Conservation (phyloP, 2,888 invertebrate genomes). For the Agrenia bidenticulata region DNA sequence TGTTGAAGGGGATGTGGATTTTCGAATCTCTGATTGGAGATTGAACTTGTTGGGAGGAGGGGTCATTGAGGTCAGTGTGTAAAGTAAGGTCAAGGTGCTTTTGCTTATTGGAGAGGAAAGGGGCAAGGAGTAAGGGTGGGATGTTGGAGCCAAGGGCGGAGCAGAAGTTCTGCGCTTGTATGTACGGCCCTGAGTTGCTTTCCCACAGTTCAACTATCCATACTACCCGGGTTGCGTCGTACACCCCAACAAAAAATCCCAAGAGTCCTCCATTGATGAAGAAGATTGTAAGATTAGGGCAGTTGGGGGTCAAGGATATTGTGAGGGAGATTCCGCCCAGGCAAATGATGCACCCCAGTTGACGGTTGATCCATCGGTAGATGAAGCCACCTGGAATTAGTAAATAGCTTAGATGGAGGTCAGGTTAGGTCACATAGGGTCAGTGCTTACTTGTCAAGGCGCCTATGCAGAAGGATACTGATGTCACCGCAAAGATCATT, state of each 20-base stretch:
- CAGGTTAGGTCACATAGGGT: too few relatives aligned
- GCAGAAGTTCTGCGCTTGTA: constrained; percentile 31
- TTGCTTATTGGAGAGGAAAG: neutral
- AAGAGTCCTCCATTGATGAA: constrained; percentile 28
- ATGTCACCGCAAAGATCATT: neutral
- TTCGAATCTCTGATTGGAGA: constrained; percentile 5
- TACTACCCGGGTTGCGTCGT: constrained; percentile 38
- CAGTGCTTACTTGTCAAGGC: neutral
- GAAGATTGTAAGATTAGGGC: constrained; percentile 28
- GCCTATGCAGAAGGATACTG: neutral
- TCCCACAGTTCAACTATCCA: constrained; percentile 8
- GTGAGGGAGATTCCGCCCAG: constrained; percentile 23
- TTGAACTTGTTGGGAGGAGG: too few relatives aligned
- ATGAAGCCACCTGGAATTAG: constrained; percentile 11
- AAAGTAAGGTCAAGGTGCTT: too few relatives aligned
- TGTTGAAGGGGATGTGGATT: constrained; percentile 28
- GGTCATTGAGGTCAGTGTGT: too few relatives aligned
- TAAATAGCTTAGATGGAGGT: too few relatives aligned
- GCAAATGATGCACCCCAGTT: constrained; percentile 22
- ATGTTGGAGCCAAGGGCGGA: constrained; percentile 8
- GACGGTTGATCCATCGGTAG: constrained; percentile 36
- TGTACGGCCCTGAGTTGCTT: constrained; percentile 19
- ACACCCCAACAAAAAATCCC: constrained; percentile 38
- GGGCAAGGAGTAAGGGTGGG: neutral
- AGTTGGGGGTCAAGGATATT: constrained; percentile 26